Conservation (phyloP, 2,888 invertebrate genomes). For the Tachina lurida region DNA sequence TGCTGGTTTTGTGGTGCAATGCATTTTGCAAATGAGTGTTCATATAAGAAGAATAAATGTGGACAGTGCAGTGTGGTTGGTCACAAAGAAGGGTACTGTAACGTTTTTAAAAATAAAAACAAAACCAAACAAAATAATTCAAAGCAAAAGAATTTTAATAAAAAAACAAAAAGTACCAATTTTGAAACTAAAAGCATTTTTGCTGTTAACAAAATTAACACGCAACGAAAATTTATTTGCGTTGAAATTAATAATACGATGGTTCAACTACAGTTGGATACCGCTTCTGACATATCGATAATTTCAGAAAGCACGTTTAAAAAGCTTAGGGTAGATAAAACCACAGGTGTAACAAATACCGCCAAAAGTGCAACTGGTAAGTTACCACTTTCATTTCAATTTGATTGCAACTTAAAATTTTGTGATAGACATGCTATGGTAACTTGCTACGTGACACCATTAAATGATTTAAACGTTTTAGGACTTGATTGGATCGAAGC, state of each 20-base stretch:
- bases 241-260: too few species aligned
- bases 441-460: slow-evolving; percentile 59
- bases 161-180: too few species aligned
- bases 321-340: too few species aligned
- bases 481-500: too few species aligned
- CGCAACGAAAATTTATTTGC: too few species aligned
- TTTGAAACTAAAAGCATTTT: too few species aligned
- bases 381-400: slow-evolving; percentile 57
- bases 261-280: slow-evolving; percentile 54
- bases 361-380: slow-evolving; percentile 60
- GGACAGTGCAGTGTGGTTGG: slow-evolving; percentile 32
- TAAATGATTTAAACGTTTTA: slow-evolving; percentile 44
- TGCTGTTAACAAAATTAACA: too few species aligned
- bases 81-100: too few species aligned
- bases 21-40: slow-evolving; percentile 64
- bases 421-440: slow-evolving; percentile 7
- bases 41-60: slow-evolving; percentile 40
- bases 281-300: slow-evolving; percentile 62
- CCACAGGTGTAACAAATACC: background rate
- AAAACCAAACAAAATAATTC: background rate
- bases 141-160: too few species aligned
- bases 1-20: slow-evolving; percentile 19
- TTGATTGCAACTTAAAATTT: slow-evolving; percentile 44
- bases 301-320: slow-evolving; percentile 40
- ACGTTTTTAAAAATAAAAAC: background rate